Evolutionary conservation across 2,113 vertebrate species (phyloP).

Genomic region (Falcunculus frontatus): DNA sequence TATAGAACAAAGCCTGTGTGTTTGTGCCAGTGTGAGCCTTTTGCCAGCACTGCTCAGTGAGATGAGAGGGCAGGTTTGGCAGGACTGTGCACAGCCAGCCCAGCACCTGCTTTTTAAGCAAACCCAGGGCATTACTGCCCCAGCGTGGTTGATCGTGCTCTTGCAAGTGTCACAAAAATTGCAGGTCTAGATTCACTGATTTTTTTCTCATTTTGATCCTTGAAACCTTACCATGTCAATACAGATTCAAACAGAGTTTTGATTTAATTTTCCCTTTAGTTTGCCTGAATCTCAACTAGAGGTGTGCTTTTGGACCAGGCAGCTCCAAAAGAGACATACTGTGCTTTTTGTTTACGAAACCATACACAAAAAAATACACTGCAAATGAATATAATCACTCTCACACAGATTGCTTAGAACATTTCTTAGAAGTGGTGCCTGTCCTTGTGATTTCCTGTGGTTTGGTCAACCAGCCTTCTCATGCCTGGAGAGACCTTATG

Average conservation of each 20-base stretch:
- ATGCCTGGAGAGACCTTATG: neutral
- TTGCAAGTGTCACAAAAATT: neutral
- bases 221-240: neutral
- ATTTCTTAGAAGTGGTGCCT: neutral
- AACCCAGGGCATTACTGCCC: neutral
- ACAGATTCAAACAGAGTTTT: neutral
- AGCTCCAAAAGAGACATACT: neutral
- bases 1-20: neutral
- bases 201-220: neutral
- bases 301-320: neutral
- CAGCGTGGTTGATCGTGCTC: neutral
- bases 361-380: neutral
- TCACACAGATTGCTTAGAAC: neutral
- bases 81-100: no score
- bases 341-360: neutral
- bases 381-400: neutral
- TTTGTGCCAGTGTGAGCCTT: neutral
- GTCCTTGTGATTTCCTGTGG: neutral
- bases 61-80: neutral
- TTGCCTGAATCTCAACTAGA: neutral
- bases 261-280: neutral
- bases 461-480: neutral
- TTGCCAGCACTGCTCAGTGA: neutral
- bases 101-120: neutral
- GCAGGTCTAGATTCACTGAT: neutral